Base-by-base conservation (phyloP, 2,113 vertebrate genomes). In the Lepus europaeus region DNA sequence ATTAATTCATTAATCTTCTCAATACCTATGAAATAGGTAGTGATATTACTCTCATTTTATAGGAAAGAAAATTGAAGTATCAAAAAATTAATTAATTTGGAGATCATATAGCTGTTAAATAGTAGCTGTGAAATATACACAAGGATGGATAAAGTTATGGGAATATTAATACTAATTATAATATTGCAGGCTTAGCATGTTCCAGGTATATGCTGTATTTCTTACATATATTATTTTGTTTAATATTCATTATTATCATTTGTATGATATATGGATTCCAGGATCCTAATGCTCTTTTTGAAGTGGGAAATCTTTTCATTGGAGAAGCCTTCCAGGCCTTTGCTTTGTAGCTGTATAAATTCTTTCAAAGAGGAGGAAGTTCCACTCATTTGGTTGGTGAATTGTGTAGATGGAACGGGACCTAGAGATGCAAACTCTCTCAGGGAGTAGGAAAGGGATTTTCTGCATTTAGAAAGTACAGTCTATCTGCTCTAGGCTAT, bases 1-100 rank as follows among this genome's bases (percentile, higher is more conserved):
- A 78, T 36, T 79, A 39, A 66, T 45, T 90, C 49, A 84, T 85
- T 81, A 94, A 69, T 89, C 25, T 36, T 89, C 11, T 89, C 29
- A 77, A 78, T 6, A 88, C 7, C 59, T 63, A 39, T 85, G 59
- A 95, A 7, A 31, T 33, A 63, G 29, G 9, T 61, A 77, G 63
- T n/a, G 3, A 64, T 74, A 87, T 49, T 29, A 51, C 90, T 84
- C 66, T 31, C 2, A 63, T 56, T 85, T 89, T 82, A 63, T 12
- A 82, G 45, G 8, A 66, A 36, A 63, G 12, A 81, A 93, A 88
- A 86, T 3, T 19, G 39, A 78, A 25, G 4, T 20, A 91, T 56
- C 12, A 0, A 81, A 90, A 90, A 39, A 36, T 72, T 3, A 70
- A 29, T 53, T 19, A 78, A 16, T 45, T 84, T 72, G 22, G 20